Percentiles rank a stretch among this genome's conserved stretches.
phyloP scores from a whole-genome alignment of 2,888 invertebrate genomes.

The Lutraria lutraria region DNA sequence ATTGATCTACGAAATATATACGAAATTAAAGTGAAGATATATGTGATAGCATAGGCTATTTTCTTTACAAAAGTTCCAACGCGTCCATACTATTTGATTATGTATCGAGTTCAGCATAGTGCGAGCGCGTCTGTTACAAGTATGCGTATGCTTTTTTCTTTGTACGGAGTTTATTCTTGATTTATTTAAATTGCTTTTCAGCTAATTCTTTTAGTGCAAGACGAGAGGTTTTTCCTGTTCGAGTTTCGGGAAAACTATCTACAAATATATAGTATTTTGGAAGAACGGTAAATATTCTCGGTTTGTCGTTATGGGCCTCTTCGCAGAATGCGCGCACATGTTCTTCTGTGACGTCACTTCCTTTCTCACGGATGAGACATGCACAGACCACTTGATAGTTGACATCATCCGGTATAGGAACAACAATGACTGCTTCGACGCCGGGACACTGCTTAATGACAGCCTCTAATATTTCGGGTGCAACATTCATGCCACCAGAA shows the following conservation, averaged over 20 bases:
- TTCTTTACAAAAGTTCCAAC: no score
- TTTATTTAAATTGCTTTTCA: neutral
- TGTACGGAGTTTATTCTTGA: neutral
- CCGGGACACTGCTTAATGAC: slow-evolving; percentile 32
- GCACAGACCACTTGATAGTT: slow-evolving; percentile 68
- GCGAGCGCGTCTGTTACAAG: no score
- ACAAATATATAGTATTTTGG: slow-evolving; percentile 63
- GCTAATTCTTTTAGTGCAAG: slow-evolving; percentile 47
- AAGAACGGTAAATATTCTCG: slow-evolving; percentile 54
- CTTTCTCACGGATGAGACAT: slow-evolving; percentile 57
- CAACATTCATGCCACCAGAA: slow-evolving; percentile 55
- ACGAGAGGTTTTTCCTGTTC: slow-evolving; percentile 55
- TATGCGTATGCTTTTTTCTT: no score
- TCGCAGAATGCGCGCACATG: slow-evolving; percentile 48
- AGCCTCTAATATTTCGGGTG: slow-evolving; percentile 49
- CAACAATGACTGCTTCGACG: slow-evolving; percentile 47
- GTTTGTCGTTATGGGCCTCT: slow-evolving; percentile 50
- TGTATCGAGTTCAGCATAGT: no score
- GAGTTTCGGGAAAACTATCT: slow-evolving; percentile 58
- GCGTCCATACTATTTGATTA: no score
- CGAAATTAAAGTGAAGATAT: no score
- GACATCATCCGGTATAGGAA: slow-evolving; percentile 62
- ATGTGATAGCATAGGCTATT: no score
- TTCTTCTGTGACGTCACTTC: slow-evolving; percentile 57
- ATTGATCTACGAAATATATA: no score